Percentiles rank a stretch among this genome's conserved stretches.
Evolutionary conservation across 2,888 invertebrate genomes (phyloP).

Genomic region (Sialis lutaria): DNA sequence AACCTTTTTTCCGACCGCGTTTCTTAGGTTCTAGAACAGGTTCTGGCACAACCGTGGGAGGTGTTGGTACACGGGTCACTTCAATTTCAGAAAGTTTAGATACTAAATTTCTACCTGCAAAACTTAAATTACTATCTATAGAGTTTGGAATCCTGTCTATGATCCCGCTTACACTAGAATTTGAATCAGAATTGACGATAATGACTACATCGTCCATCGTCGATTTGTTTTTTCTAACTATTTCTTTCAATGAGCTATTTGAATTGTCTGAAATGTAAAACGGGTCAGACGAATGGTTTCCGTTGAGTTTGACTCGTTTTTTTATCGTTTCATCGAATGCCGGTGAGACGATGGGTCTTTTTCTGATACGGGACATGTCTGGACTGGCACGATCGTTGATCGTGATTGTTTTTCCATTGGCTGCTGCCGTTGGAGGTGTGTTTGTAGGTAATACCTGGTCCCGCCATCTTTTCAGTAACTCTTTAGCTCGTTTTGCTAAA

Average conservation of each 20-base stretch:
- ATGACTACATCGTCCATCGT: conserved; percentile 13
- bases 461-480: conserved; percentile 83
- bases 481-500: conserved; percentile 78
- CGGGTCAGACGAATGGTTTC: conserved; percentile 17
- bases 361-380: conserved; percentile 18
- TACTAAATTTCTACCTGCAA: conserved; percentile 8
- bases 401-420: conserved; percentile 11
- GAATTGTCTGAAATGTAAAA: conserved; percentile 24
- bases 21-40: conserved; percentile 28
- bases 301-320: conserved; percentile 29
- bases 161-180: conserved; percentile 31
- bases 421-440: conserved; percentile 7
- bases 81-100: conserved; percentile 15
- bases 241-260: conserved; percentile 26
- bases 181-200: conserved; percentile 25
- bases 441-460: conserved; percentile 55
- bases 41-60: conserved; percentile 6
- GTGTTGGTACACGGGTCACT: conserved; percentile 5
- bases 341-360: not conserved
- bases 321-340: not conserved
- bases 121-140: conserved; percentile 3
- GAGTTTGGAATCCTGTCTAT: conserved; percentile 16
- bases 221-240: conserved; percentile 12
- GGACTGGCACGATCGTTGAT: conserved; percentile 14
- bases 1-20: conserved; percentile 39